Evolutionary conservation across 2,797 vertebrate genomes (phyloP).

Genomic region (Morus bassanus): DNA sequence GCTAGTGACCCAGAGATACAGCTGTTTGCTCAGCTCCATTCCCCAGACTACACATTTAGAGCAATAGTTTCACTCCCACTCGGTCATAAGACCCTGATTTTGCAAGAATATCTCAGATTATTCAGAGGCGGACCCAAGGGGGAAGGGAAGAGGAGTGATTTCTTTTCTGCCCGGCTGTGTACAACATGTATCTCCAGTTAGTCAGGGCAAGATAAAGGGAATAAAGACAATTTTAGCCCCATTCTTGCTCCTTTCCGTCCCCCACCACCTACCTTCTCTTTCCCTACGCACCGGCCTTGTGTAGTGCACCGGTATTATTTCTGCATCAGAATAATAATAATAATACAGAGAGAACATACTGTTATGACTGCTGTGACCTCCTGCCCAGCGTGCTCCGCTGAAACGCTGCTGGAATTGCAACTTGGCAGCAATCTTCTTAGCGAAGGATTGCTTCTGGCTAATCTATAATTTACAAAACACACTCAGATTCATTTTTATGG

Average conservation of each 20-base stretch:
- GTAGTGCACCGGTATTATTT: neutral
- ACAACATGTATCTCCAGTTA: neutral
- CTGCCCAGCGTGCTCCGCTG: neutral
- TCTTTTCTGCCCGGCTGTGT: neutral
- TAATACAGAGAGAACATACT: neutral
- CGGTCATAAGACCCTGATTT: neutral
- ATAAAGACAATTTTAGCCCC: neutral
- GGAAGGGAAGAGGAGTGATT: neutral
- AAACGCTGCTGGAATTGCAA: conserved; percentile 42
- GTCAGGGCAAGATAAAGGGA: neutral
- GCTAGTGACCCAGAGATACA: neutral
- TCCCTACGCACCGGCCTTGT: neutral
- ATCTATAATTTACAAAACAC: conserved; percentile 56
- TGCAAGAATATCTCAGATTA: neutral
- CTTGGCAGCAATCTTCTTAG: neutral
- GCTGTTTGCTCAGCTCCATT: neutral
- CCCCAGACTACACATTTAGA: neutral
- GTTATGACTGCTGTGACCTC: conserved; percentile 17
- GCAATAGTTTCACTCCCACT: neutral
- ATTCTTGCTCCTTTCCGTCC: neutral
- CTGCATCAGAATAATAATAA: conserved; percentile 58
- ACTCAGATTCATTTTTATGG: conserved; percentile 16
- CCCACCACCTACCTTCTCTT: neutral
- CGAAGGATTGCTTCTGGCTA: conserved; percentile 16
- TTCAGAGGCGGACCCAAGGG: neutral